These are phyloP conservation scores for Melinaea marsaeus DNA, from an alignment of 2,888 invertebrate species.

Conservation along the genomic window DNA sequence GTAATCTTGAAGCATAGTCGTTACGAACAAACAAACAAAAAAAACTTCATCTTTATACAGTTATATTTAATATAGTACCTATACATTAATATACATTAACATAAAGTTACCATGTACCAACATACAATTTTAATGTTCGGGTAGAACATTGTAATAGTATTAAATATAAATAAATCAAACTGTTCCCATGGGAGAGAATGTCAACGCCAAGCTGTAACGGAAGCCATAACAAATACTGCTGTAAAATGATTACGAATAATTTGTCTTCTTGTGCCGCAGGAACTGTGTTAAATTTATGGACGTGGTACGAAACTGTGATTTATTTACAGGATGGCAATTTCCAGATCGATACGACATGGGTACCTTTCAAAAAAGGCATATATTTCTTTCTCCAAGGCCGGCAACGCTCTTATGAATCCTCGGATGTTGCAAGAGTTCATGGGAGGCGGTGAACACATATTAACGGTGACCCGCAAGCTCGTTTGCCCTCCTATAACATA, in stretches of 20 bases:
- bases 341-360: too few species aligned
- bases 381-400: slow-evolving; percentile 14
- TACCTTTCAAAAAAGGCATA: too few species aligned
- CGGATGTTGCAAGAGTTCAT: too few species aligned
- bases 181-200: slow-evolving; percentile 11
- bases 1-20: too few species aligned
- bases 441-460: too few species aligned
- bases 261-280: slow-evolving; percentile 22
- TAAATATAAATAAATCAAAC: slow-evolving; percentile 19
- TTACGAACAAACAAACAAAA: too few species aligned
- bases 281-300: slow-evolving; percentile 24
- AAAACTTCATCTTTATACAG: too few species aligned
- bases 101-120: background rate
- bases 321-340: background rate
- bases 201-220: slow-evolving; percentile 5
- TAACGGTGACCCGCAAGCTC: too few species aligned
- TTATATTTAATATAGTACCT: too few species aligned
- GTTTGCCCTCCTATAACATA: too few species aligned
- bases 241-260: slow-evolving; percentile 22
- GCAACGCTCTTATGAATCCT: slow-evolving; percentile 6
- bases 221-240: slow-evolving; percentile 21
- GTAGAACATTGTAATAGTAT: slow-evolving; percentile 6
- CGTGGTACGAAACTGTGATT: slow-evolving; percentile 23
- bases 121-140: background rate
- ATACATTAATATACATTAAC: background rate